Base-by-base conservation (phyloP, 1,140 invertebrate species). In the Magallana gigas region DNA sequence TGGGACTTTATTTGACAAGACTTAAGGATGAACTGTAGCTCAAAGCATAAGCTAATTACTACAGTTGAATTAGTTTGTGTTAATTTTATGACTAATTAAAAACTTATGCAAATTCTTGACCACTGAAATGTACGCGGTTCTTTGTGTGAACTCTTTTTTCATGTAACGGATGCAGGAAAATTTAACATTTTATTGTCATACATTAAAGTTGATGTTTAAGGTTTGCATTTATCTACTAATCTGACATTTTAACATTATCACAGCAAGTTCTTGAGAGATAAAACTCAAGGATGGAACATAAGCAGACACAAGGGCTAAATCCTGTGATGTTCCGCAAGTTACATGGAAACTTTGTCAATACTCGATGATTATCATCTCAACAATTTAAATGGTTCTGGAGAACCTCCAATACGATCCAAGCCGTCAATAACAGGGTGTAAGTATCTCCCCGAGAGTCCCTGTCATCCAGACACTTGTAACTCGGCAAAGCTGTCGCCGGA, bases 261-360 rank as follows among this genome's bases (percentile, higher is more conserved):
- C 23, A 36, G 68, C 68, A 23, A 71, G 68, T 29, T 71, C 68
- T 71, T 23, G 18, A 71, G 18, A 71, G 68, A 71, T 71, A 71
- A 71, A 29, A 18, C 8, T 71, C 11, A 18, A 71, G 68, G 18
- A 29, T 11, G 36, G 12, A 12, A 12, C 60, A 12, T 12, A n/a
- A 62, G 60, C 18, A 48, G 36, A 48, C 36, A 48, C 36, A 11
- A 71, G 64, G 6, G 18, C 64, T 18, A 23, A 11, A 29, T 71
- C 18, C 68, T 29, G 68, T 23, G 68, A 71, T 71, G 23, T 71
- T 29, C 7, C 18, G 8, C 68, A 23, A 71, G 68, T 8, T 71
- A 71, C 68, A 71, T 71, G 68, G 68, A 71, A 71, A 71, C 68
- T 71, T 71, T 71, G 68, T 71, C 68, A 71, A 71, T 23, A 62